phyloP scores from a whole-genome alignment of 1,140 invertebrate species.

The Ceratosolen fusciceps region DNA sequence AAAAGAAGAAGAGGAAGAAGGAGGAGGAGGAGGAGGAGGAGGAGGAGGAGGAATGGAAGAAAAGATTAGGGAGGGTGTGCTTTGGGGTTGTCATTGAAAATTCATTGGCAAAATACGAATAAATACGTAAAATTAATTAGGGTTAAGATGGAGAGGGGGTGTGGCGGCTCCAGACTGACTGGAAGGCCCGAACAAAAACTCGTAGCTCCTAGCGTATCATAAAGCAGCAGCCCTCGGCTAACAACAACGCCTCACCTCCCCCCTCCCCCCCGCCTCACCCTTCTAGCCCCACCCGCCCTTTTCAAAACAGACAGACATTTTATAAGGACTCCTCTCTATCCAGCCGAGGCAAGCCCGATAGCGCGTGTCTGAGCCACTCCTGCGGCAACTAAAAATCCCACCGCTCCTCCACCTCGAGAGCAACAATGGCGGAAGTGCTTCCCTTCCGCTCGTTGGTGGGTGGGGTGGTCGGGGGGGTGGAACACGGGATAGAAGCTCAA shows the following conservation, averaged over 20 bases:
- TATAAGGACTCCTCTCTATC: constrained; percentile 15
- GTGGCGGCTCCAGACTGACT: no score
- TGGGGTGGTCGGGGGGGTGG: no score
- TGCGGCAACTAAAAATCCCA: constrained; percentile 6
- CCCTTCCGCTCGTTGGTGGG: no score
- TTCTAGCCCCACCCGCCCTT: no score
- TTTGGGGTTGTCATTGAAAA: no score
- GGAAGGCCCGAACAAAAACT: not conserved
- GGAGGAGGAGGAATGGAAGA: no score
- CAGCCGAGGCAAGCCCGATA: no score
- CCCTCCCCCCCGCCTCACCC: no score
- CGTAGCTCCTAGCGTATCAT: not conserved
- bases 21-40: no score
- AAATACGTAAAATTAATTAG: not conserved
- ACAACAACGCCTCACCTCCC: constrained; percentile 15
- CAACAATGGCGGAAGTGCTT: constrained; percentile 1
- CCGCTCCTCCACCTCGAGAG: not conserved
- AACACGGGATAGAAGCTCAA: no score
- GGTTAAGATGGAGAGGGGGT: not conserved
- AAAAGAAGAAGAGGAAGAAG: no score
- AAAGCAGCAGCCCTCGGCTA: not conserved
- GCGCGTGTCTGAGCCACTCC: constrained; percentile 11
- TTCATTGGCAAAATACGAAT: not conserved
- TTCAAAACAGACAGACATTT: constrained; percentile 21
- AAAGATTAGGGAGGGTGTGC: no score